A percentile compares a stretch with the other conserved stretches of the same genome.
phyloP scores from a whole-genome alignment of 2,888 invertebrate genomes.

The Temnothorax ravouxi region DNA sequence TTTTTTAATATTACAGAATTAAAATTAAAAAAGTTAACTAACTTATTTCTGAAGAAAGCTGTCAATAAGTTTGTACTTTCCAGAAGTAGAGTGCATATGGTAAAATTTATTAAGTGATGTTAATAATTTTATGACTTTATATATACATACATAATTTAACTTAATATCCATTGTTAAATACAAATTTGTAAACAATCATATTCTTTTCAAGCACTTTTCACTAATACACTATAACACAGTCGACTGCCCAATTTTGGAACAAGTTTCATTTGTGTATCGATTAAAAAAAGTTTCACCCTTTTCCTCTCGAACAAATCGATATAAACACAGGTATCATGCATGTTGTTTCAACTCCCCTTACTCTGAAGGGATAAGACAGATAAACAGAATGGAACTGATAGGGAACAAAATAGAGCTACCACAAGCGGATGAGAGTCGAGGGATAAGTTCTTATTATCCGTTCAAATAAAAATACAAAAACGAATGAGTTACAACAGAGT shows the following conservation, averaged over 20 bases:
- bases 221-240: not conserved
- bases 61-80: not conserved
- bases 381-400: not conserved
- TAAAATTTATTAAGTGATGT: not conserved
- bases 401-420: not conserved
- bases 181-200: not conserved
- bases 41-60: not conserved
- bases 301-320: conserved; percentile 1
- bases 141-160: not conserved
- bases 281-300: conserved; percentile 28
- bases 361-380: not conserved
- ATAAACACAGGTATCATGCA: not conserved
- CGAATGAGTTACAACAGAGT: not conserved
- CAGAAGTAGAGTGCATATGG: not conserved
- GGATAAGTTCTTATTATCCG: not conserved
- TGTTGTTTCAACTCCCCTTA: not conserved
- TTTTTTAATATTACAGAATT: not conserved
- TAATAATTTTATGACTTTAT: not conserved
- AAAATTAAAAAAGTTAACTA: not conserved
- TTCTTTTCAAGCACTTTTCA: not conserved
- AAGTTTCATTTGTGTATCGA: conserved; percentile 28
- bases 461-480: not conserved
- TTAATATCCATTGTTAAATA: not conserved
- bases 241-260: not conserved
- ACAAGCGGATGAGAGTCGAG: too few species aligned